Evolutionary conservation across 2,797 vertebrate genomes (phyloP), one percentile per base, ranked within the genome.

Genomic region (Crenuchus spilurus): DNA sequence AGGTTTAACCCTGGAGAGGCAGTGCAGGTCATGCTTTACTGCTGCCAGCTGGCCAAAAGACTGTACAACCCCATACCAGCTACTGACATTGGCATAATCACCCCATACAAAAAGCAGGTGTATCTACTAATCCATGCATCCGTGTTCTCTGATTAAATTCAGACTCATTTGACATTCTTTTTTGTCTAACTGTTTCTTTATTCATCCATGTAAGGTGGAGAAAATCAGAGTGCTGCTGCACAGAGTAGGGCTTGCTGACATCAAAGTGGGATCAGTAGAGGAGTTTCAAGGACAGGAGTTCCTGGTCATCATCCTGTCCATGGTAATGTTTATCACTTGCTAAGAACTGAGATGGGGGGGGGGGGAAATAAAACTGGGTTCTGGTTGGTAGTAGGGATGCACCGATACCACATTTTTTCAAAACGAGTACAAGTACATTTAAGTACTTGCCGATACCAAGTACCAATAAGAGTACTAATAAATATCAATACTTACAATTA

Each of bases 241-340:
- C 78, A 95, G 87, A 13, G 90, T 94, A 42, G 94, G 96, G 22
- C 88, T 99, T 80, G 85, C 76, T 44, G 95, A 96, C 68, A 89
- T 99, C 71, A 98, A 97, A 84, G 96, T 99, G 69, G 97, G 97
- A 18, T 97, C 98, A 0, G 97, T 99, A 24, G 97, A 99, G 85
- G 96, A 98, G 85, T 99, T 99, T 81, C 98, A 99, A 83, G 97
- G 98, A 9, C 97, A 95, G 63, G 98, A 99, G 79, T 94, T 89
- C 74, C 81, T 91, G 76, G 94, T 92, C 70, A 92, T 97, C 85
- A 89, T 99, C 84, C 65, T 99, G 62, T 98, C 95, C 28, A 95
- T 95, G 11, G 98, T 99, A 93, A 0, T 14, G 24, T 18, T 20
- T n/a, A 57, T 42, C 24, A 41, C 1, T 30, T 14, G 44, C 30